Percentiles rank a stretch among this genome's conserved stretches.
Conservation (phyloP, 2,113 vertebrate species). For the Uria aalge region DNA sequence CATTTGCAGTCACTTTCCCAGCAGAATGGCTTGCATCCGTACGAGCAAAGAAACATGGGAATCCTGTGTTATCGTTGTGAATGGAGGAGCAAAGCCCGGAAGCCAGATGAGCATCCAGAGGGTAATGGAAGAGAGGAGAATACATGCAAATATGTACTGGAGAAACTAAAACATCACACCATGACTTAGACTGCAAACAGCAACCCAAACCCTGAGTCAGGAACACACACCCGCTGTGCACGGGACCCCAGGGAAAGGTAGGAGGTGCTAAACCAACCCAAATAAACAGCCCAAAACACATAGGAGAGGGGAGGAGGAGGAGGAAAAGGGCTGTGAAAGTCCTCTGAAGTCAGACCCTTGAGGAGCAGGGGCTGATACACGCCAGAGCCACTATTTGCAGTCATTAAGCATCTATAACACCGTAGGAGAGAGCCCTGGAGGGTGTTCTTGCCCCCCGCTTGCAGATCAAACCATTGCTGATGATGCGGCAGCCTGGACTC, state of each 20-base stretch:
- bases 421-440: not conserved
- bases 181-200: not conserved
- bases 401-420: not conserved
- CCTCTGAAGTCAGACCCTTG: not conserved
- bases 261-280: not conserved
- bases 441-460: not conserved
- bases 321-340: not conserved
- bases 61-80: rapidly evolving
- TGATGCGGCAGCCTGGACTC: not conserved
- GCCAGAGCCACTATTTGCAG: not conserved
- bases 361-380: not conserved
- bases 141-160: rapidly evolving
- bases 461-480: not conserved
- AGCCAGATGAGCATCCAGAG: not conserved
- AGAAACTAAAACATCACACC: not conserved
- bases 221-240: rapidly evolving
- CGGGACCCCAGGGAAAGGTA: not conserved
- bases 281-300: not conserved
- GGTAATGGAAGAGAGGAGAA: not conserved
- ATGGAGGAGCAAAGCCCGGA: not conserved
- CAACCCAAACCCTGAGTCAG: not conserved
- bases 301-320: not conserved
- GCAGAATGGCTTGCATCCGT: rapidly evolving
- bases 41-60: rapidly evolving
- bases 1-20: not conserved